Evolutionary conservation across 2,797 vertebrate species (phyloP).

Genomic region (Anniella stebbinsi): DNA sequence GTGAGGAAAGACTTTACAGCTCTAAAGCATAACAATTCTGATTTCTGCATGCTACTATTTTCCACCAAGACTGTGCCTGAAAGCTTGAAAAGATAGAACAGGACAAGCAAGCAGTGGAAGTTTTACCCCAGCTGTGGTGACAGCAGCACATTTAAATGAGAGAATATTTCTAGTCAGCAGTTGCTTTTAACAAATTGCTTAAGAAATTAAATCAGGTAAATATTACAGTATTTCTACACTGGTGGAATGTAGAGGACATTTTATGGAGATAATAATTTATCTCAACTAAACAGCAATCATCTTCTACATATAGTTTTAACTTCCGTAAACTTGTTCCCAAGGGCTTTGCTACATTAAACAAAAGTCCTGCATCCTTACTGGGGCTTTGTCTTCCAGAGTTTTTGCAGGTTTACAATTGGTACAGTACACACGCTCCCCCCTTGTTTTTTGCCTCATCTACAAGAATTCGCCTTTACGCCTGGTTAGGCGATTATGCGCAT

Average conservation of each 20-base stretch:
- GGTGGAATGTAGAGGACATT: neutral
- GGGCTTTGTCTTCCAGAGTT: too few relatives aligned
- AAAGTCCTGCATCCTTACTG: too few relatives aligned
- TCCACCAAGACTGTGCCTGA: neutral
- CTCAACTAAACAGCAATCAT: neutral
- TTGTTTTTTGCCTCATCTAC: too few relatives aligned
- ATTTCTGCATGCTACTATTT: neutral
- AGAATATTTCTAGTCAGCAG: neutral
- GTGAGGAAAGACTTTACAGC: neutral
- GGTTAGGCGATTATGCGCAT: too few relatives aligned
- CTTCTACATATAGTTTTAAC: neutral
- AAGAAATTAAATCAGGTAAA: neutral
- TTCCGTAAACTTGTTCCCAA: neutral
- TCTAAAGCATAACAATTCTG: neutral
- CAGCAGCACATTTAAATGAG: neutral
- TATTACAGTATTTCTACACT: neutral
- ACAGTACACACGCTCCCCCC: too few relatives aligned
- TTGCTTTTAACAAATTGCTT: neutral
- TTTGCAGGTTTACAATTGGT: too few relatives aligned
- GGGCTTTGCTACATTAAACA: too few relatives aligned
- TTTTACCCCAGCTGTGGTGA: neutral
- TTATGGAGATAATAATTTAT: neutral
- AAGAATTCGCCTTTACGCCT: too few relatives aligned
- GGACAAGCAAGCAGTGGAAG: neutral
- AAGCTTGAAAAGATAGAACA: neutral